Evolutionary conservation across 2,113 vertebrate genomes (phyloP).

Genomic region (Cyprinodon variegatus): DNA sequence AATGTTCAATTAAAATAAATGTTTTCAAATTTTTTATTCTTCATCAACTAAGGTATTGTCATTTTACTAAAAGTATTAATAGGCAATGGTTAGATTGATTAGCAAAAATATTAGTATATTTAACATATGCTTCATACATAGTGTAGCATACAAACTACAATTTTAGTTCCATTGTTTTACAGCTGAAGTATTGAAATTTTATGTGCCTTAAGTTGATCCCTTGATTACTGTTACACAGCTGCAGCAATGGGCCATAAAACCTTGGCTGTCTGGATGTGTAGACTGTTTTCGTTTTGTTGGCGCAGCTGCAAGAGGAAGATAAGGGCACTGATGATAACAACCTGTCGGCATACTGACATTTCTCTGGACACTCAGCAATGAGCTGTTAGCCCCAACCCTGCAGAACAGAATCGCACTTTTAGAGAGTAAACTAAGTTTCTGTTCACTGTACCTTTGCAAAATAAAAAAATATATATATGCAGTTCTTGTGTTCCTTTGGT

Average conservation of each 20-base stretch:
- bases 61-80: neutral
- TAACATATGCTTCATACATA: neutral
- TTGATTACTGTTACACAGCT: conserved; percentile 51
- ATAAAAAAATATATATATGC: conserved; percentile 10
- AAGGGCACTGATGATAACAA: conserved; percentile 74
- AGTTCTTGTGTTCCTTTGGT: conserved; percentile 11
- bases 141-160: neutral
- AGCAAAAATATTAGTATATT: neutral
- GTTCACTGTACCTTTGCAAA: conserved; percentile 33
- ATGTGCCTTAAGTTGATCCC: conserved; percentile 52
- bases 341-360: conserved; percentile 76
- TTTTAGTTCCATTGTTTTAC: conserved; percentile 10
- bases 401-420: conserved; percentile 42
- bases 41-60: neutral
- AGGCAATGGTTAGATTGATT: neutral
- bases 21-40: neutral
- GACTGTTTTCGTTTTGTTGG: conserved; percentile 59
- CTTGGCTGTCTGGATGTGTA: conserved; percentile 47
- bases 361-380: conserved; percentile 71
- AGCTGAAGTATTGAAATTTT: conserved; percentile 15
- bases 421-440: conserved; percentile 32
- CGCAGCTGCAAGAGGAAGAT: conserved; percentile 75
- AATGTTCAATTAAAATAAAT: neutral
- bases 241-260: conserved; percentile 60
- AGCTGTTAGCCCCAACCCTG: conserved; percentile 50